Percentiles rank a stretch among this genome's conserved stretches.
phyloP scores from a whole-genome alignment of 2,113 vertebrate genomes.

The Scartelaos histophorus region DNA sequence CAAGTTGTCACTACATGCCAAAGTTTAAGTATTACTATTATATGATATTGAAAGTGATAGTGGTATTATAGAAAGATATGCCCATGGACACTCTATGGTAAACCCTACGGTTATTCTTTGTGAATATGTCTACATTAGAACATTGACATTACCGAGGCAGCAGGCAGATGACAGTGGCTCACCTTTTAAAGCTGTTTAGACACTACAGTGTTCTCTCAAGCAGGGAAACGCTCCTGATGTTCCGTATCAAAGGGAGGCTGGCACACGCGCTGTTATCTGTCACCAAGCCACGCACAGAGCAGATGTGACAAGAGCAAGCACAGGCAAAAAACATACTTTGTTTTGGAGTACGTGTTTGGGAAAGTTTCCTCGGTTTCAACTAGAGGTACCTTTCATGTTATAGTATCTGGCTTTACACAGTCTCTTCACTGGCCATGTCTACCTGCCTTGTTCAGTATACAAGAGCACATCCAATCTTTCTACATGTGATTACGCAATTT shows the following conservation, averaged over 20 bases:
- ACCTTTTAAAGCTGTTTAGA: conserved; percentile 51
- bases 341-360: conserved; percentile 9
- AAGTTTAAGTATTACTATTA: too few species aligned
- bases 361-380: neutral
- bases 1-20: too few species aligned
- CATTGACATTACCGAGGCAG: conserved; percentile 30
- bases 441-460: neutral
- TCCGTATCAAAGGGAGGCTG: conserved; percentile 58
- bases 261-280: conserved; percentile 55
- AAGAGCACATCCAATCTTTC: neutral
- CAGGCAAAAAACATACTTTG: neutral
- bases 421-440: neutral
- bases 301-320: conserved; percentile 26
- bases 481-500: neutral
- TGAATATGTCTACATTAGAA: conserved; percentile 15
- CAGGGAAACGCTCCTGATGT: conserved; percentile 55
- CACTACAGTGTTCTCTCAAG: conserved; percentile 36
- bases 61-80: too few species aligned
- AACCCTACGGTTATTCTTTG: neutral
- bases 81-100: neutral
- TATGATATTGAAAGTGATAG: too few species aligned
- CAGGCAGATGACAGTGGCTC: conserved; percentile 30
- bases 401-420: neutral
- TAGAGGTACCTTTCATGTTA: neutral
- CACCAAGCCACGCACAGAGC: conserved; percentile 34